Evolutionary conservation across 1,140 invertebrate genomes (phyloP).

Genomic region (Sesamia nonagrioides): DNA sequence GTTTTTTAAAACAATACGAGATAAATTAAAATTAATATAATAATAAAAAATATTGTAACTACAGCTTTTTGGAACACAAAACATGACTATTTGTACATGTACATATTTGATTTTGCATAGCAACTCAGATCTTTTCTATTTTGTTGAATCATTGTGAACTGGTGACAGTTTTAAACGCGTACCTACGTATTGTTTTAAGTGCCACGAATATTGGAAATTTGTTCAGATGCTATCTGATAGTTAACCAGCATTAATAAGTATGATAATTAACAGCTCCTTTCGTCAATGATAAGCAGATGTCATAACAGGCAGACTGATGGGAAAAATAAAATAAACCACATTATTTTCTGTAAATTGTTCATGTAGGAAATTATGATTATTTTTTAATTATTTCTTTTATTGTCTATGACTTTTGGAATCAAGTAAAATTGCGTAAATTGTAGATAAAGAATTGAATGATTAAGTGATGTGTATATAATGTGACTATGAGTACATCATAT

Average conservation of each 20-base stretch:
- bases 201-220: not conserved
- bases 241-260: not conserved
- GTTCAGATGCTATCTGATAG: not conserved
- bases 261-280: constrained; percentile 4
- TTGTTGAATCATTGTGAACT: not conserved
- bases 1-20: constrained; percentile 8
- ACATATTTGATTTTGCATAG: not conserved
- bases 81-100: too few species aligned
- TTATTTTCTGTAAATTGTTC: too few species aligned
- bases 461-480: too few species aligned
- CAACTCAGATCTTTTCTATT: not conserved
- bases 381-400: too few species aligned
- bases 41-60: not conserved
- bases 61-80: not conserved
- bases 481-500: too few species aligned
- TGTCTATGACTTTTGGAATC: too few species aligned
- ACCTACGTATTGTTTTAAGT: not conserved
- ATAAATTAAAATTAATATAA: not conserved
- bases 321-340: too few species aligned
- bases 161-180: too few species aligned
- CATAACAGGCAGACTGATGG: too few species aligned
- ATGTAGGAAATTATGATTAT: too few species aligned
- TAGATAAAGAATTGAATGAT: too few species aligned
- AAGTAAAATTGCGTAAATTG: too few species aligned
- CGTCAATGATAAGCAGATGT: constrained; percentile 17